Evolutionary conservation across 2,797 vertebrate species (phyloP).

Genomic region (Gobionotothen gibberifrons): DNA sequence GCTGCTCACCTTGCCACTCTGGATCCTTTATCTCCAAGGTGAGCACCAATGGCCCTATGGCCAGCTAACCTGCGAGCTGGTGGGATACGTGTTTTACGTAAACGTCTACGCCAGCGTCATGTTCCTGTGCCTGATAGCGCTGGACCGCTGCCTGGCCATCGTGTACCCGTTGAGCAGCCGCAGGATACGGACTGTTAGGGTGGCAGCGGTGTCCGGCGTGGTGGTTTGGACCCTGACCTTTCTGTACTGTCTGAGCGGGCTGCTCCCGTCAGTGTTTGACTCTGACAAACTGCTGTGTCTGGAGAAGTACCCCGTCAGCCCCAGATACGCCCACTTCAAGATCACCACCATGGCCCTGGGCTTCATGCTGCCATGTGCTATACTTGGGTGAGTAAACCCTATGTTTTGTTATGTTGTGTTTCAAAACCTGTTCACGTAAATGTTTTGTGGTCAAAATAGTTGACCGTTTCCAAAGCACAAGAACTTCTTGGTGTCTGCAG

Average conservation of each 20-base stretch:
- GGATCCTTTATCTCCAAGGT: constrained; percentile 84
- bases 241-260: constrained; percentile 82
- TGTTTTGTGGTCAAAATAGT: background rate
- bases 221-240: constrained; percentile 82
- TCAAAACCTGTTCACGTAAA: background rate
- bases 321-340: constrained; percentile 82
- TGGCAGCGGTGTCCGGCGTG: constrained; percentile 73
- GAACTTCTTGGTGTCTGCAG: background rate
- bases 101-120: constrained; percentile 86
- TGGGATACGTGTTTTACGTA: constrained; percentile 85
- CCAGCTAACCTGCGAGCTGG: constrained; percentile 80
- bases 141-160: constrained; percentile 86
- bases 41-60: constrained; percentile 79
- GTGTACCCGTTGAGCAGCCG: constrained; percentile 85
- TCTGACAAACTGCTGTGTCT: constrained; percentile 75
- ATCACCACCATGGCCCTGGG: constrained; percentile 81
- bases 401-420: background rate
- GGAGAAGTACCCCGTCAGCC: constrained; percentile 83
- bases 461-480: background rate
- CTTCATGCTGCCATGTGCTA: constrained; percentile 84
- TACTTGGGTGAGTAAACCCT: constrained; percentile 82
- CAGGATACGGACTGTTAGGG: constrained; percentile 76
- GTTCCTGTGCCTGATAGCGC: constrained; percentile 85
- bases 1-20: constrained; percentile 84
- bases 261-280: constrained; percentile 84